Base-by-base conservation (phyloP, 2,888 invertebrate genomes). In the Andrena trimmerana region DNA sequence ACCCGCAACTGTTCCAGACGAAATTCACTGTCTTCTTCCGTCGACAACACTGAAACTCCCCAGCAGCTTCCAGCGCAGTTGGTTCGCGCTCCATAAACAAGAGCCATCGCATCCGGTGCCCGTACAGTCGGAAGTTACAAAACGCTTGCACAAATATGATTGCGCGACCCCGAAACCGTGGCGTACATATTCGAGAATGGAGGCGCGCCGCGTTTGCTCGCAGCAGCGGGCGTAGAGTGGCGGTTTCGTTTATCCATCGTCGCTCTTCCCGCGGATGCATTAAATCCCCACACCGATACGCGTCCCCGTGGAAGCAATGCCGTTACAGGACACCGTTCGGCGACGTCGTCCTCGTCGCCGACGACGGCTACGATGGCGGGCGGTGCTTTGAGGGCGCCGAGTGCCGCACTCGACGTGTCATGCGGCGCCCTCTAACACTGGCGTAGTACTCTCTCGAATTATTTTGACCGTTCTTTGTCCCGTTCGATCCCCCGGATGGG, bases 321-420 rank as follows among this genome's bases (percentile, higher is more conserved):
- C 73, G 83, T 83, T 75, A 68, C 70, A 67, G 85, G 85, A 89
- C 83, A 69, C 85, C 78, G 68, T 83, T 85, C 81, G 82, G 59
- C 79, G 74, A 63, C 83, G 70, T 67, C 72, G 42, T 54, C 66
- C 50, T 31, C 74, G 80, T 33, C 69, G 77, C 29, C 76, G 63
- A 60, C 81, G 77, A 48, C 75, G 63, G 50, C 77, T 71, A 60
- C 79, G 78, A 74, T 79, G 81, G 73, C 86, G 86, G 90, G 87
- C 90, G 85, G 86, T 86, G 89, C 92, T 92, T 92, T 92, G 92
- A 92, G 90, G 90, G 89, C 86, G 87, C 88, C 66, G 87, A 92
- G 91, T 91, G 86, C 88, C 84, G 83, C 85, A 91, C 92, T 92
- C 91, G 89, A 92, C 90, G 90, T 86, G 88, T 90, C 88, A 90